Base-by-base conservation (phyloP, 2,888 invertebrate species). In the Parnassius orleans region DNA sequence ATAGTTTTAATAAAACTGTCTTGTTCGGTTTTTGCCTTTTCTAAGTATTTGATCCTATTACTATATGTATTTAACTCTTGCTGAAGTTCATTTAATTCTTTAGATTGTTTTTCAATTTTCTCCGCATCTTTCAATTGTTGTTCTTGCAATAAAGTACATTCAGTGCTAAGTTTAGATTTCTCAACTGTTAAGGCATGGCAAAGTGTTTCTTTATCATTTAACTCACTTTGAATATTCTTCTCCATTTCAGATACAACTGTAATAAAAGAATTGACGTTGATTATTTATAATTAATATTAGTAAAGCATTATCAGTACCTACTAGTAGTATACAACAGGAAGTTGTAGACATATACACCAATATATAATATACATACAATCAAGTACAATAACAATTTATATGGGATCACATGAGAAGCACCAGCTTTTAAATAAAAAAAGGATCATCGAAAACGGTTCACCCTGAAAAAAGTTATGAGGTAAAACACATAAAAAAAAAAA, bases 181-280 rank as follows among this genome's bases (percentile, higher is more conserved):
- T 71, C 60, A 19, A 70, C 65, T 65, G 73, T 69, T 57, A 56
- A 41, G 10, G 12, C n/a, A 42, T 59, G 51, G 3, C 33, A 15
- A 12, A 53, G 10, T 24, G 52, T 15, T 48, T 47, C 15, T 51
- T 54, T 63, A 15, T 58, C 51, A 5, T 58, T 46, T n/a, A 46
- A 12, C 5, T 51, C 50, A 10, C 19, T 50, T 54, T 55, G 33
- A 10, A 46, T 19, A 1, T 58, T 10, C 7, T 41, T 19, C 55
- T 55, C 43, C 9, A 58, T 15, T 53, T 58, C 7, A 19, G 14
- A 15, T n/a, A 63, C 15, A 19, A 51, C 63, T 63, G 41, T 10
- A 62, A 57, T 10, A 47, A 53, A 15, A 53, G 15, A 14, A 48
- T 33, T 33, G 33, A 33, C 7, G 9, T 48, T 48, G 14, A 0